A percentile compares a stretch with the other conserved stretches of the same genome.
These are phyloP conservation scores for Steatocranus sp. DNA, from an alignment of 2,797 vertebrate genomes.

Conservation along the genomic window DNA sequence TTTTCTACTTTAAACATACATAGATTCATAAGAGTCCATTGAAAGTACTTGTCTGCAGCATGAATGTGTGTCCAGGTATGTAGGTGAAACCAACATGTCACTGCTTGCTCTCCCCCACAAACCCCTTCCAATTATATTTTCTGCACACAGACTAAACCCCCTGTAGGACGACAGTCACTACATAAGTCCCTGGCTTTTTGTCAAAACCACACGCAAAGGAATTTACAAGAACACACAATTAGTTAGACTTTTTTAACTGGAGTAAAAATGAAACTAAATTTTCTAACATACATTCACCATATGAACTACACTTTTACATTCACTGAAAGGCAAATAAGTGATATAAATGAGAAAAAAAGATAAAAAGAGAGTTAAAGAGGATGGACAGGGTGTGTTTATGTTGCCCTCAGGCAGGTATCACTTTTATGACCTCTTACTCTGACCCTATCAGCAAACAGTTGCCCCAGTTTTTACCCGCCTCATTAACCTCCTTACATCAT, in stretches of 20 bases:
- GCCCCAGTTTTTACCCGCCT: not conserved
- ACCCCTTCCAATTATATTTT: not conserved
- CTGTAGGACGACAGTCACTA: conserved; percentile 5
- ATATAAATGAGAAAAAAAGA: not conserved
- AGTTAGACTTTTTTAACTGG: not conserved
- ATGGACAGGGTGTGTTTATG: not conserved
- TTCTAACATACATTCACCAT: not conserved
- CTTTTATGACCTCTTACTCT: not conserved
- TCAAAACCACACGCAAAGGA: conserved; percentile 2
- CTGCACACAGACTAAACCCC: conserved; percentile 8
- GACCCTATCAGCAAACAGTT: not conserved
- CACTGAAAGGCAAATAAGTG: not conserved
- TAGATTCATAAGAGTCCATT: not conserved
- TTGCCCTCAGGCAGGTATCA: not conserved
- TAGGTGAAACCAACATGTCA: conserved; percentile 23
- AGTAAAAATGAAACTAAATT: not conserved
- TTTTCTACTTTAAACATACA: not conserved
- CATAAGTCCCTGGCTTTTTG: conserved; percentile 14
- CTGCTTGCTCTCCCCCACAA: conserved; percentile 1
- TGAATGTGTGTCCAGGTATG: conserved; percentile 27
- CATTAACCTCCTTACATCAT: not conserved
- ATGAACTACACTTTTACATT: not conserved
- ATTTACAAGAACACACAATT: not conserved
- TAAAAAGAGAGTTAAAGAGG: not conserved
- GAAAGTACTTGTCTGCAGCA: not conserved